phyloP scores from a whole-genome alignment of 2,888 invertebrate species.

The Xanthia icteritia region DNA sequence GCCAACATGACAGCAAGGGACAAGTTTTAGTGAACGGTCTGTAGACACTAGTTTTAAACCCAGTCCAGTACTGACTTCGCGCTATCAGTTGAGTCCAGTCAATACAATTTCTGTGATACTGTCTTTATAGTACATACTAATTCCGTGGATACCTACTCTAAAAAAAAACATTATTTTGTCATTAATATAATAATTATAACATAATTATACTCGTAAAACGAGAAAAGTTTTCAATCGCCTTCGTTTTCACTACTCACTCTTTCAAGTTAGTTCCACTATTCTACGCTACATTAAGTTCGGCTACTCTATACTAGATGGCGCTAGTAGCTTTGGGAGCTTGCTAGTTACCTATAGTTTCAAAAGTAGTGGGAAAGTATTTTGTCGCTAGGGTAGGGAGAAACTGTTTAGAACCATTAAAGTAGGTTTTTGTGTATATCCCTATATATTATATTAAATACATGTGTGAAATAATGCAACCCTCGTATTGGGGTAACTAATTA shows the following conservation, averaged over 20 bases:
- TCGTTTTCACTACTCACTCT: background rate
- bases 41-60: no score
- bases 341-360: background rate
- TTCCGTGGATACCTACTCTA: no score
- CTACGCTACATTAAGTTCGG: constrained; percentile 7
- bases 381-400: background rate
- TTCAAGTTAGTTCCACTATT: constrained; percentile 8
- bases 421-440: background rate
- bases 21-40: no score
- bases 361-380: background rate
- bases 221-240: background rate
- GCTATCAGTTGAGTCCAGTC: no score
- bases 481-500: no score
- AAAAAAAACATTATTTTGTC: background rate
- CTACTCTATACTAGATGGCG: constrained; percentile 47
- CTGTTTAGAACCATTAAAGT: background rate
- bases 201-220: no score
- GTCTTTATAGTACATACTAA: no score
- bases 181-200: background rate
- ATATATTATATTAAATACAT: background rate
- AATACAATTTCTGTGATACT: no score
- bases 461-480: no score
- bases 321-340: background rate
- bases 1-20: no score
- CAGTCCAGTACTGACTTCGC: no score